Evolutionary conservation across 2,888 invertebrate genomes (phyloP).

Genomic region (Neoaliturus tenellus): DNA sequence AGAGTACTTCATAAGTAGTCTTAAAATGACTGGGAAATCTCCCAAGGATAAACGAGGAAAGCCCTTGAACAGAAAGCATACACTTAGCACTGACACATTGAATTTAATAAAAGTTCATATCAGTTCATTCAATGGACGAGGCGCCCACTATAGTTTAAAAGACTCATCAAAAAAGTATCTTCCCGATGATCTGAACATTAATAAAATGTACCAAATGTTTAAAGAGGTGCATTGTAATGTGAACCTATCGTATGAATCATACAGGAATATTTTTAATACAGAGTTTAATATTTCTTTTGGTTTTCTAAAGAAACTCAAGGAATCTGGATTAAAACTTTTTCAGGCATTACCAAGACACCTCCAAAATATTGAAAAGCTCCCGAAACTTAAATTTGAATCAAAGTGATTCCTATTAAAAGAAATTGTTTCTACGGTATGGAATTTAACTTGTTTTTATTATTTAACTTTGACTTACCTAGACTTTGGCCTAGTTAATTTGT

Average conservation of each 20-base stretch:
- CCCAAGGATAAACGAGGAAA: slow-evolving; percentile 46
- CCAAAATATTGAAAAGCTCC: too few species aligned
- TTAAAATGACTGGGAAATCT: slow-evolving; percentile 46
- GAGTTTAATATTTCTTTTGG: slow-evolving; percentile 48
- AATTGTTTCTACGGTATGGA: too few species aligned
- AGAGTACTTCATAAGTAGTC: slow-evolving; percentile 20
- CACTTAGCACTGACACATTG: background rate
- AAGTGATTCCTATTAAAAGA: too few species aligned
- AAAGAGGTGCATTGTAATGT: background rate
- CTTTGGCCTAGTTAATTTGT: too few species aligned
- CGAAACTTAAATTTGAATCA: too few species aligned
- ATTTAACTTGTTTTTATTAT: too few species aligned
- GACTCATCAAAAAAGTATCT: slow-evolving; percentile 44
- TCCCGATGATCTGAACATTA: slow-evolving; percentile 29
- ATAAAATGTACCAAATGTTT: slow-evolving; percentile 42
- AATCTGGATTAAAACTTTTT: too few species aligned
- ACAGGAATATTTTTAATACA: background rate
- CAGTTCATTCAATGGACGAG: slow-evolving; percentile 33
- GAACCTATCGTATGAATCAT: slow-evolving; percentile 8
- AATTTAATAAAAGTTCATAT: slow-evolving; percentile 29
- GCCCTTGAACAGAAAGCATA: slow-evolving; percentile 17
- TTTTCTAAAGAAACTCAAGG: too few species aligned
- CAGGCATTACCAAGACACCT: too few species aligned
- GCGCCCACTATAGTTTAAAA: slow-evolving; percentile 35
- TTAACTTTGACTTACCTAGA: too few species aligned